A percentile compares a stretch with the other conserved stretches of the same genome.
Conservation (phyloP, 2,888 invertebrate genomes). For the Drosophila multiciliata region DNA sequence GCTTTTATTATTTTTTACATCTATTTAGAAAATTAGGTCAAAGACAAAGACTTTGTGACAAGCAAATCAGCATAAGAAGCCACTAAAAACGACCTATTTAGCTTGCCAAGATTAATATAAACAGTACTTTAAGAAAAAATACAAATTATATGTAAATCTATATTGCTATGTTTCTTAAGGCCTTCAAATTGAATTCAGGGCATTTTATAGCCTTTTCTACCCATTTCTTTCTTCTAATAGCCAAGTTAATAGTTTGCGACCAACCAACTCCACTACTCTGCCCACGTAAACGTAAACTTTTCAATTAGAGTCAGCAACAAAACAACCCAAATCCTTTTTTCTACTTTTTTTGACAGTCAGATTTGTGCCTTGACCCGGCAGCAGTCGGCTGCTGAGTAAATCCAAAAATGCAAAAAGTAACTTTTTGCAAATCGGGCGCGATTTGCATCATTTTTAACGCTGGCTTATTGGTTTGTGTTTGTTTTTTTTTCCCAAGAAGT, state of each 20-base stretch:
- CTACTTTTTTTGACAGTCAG: constrained; percentile 58
- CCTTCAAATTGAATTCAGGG: constrained; percentile 8
- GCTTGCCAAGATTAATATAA: neutral
- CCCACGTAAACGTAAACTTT: constrained; percentile 55
- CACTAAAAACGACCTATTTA: neutral
- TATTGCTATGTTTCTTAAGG: neutral
- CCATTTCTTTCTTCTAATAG: constrained; percentile 8
- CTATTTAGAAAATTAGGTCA: neutral
- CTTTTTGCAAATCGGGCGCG: constrained; percentile 68
- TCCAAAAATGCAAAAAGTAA: constrained; percentile 22
- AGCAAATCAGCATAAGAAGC: neutral
- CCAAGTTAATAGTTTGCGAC: constrained; percentile 38
- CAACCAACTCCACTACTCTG: neutral
- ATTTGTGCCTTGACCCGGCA: constrained; percentile 65
- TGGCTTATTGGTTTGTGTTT: constrained; percentile 73
- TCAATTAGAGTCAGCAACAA: constrained; percentile 63
- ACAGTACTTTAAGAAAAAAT: neutral
- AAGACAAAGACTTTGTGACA: neutral
- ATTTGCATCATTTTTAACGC: constrained; percentile 73
- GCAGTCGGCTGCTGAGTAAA: neutral
- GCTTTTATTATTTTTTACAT: neutral
- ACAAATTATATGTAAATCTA: neutral
- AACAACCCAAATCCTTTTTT: constrained; percentile 61
- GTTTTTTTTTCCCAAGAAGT: constrained; percentile 47
- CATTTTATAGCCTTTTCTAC: neutral